Percentiles rank a stretch among this genome's conserved stretches.
Conservation (phyloP, 2,888 invertebrate genomes). For the Athalia circularis region DNA sequence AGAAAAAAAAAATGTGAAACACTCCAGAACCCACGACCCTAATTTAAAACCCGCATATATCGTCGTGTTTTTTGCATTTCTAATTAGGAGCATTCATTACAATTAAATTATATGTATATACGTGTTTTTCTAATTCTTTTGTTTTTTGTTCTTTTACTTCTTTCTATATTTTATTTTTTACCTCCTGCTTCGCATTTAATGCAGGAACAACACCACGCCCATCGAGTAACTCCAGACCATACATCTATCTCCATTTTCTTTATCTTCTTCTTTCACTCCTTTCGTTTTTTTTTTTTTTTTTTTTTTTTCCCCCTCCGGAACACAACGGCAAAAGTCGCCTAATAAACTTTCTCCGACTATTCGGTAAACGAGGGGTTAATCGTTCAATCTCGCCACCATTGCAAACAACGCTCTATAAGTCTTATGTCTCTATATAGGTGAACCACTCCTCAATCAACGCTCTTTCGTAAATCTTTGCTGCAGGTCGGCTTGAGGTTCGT, state of each 20-base stretch:
- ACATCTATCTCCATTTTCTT: not conserved
- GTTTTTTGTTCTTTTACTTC: not conserved
- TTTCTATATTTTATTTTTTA: not conserved
- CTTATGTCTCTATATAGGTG: not conserved
- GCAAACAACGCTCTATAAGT: conserved; percentile 39
- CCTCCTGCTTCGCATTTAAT: not conserved
- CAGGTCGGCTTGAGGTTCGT: not conserved
- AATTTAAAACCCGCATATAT: conserved; percentile 12
- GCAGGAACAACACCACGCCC: conserved; percentile 6
- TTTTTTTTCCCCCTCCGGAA: no score
- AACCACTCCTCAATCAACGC: conserved; percentile 29
- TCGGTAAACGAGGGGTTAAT: conserved; percentile 34
- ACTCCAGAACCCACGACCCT: not conserved
- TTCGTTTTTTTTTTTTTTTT: not conserved
- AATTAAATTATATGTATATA: not conserved
- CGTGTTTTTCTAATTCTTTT: not conserved
- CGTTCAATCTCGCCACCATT: conserved; percentile 34
- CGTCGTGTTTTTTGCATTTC: conserved; percentile 20
- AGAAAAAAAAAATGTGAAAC: not conserved
- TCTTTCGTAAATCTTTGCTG: conserved; percentile 7
- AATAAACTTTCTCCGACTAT: conserved; percentile 34
- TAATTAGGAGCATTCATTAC: conserved; percentile 27
- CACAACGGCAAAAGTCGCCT: not conserved
- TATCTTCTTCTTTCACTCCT: no score
- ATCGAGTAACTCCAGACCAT: not conserved